These are phyloP conservation scores for Rhizomys pruinosus DNA, from an alignment of 2,113 vertebrate species.

Conservation along the genomic window DNA sequence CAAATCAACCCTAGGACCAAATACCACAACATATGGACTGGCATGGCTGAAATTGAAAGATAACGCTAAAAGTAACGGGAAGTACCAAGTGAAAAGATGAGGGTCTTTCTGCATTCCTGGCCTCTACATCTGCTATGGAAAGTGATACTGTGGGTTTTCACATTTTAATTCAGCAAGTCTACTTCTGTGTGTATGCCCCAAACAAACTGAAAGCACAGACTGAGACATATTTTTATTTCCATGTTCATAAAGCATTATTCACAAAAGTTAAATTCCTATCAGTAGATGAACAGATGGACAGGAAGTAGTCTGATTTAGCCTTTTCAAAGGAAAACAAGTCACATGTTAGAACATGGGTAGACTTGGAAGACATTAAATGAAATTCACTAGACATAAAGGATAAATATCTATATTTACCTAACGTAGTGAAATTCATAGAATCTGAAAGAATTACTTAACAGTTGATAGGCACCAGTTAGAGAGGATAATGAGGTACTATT, in stretches of 20 bases:
- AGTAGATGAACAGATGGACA: background rate
- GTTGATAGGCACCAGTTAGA: background rate
- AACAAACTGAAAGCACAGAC: background rate
- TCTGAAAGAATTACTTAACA: background rate
- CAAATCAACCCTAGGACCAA: background rate
- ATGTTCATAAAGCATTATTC: background rate
- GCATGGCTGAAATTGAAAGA: background rate
- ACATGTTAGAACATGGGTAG: background rate
- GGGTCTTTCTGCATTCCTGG: background rate
- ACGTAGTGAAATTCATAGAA: background rate
- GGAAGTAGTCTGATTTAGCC: background rate
- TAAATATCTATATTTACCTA: background rate
- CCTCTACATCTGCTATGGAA: background rate
- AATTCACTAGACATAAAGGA: background rate
- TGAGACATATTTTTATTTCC: background rate
- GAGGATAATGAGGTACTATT: background rate
- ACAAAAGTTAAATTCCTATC: background rate
- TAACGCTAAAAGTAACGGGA: background rate
- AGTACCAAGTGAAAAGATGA: background rate
- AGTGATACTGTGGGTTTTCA: background rate
- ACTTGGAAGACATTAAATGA: background rate
- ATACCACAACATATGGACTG: background rate
- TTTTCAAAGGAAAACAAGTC: background rate
- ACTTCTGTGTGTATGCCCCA: background rate
- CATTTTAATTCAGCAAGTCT: background rate